phyloP scores from a whole-genome alignment of 2,113 vertebrate genomes.

The Petroica traversi region DNA sequence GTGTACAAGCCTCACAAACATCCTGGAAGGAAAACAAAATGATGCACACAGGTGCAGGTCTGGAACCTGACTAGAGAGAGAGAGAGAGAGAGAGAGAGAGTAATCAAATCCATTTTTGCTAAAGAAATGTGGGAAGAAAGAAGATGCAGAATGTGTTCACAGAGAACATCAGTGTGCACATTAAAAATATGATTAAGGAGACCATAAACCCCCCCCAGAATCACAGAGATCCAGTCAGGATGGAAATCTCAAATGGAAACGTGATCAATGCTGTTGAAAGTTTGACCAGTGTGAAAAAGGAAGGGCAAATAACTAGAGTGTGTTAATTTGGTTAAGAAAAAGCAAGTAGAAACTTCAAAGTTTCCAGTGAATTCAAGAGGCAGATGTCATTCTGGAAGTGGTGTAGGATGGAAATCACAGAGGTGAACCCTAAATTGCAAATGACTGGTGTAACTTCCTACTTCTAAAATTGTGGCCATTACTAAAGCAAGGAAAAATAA shows the following conservation, averaged over 20 bases:
- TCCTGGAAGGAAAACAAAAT: neutral
- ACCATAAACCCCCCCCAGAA: too few relatives aligned
- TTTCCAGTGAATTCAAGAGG: neutral
- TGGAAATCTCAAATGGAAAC: neutral
- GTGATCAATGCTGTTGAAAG: accelerated
- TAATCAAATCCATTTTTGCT: neutral
- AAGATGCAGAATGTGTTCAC: neutral
- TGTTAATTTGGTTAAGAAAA: neutral
- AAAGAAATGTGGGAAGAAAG: neutral
- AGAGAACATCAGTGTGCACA: accelerated
- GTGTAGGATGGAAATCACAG: neutral
- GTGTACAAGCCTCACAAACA: neutral
- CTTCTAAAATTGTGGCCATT: neutral
- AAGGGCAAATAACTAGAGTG: neutral
- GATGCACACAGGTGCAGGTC: neutral
- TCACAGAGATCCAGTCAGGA: neutral
- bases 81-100: neutral
- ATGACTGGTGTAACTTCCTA: neutral
- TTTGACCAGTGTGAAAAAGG: neutral
- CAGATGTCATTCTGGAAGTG: neutral
- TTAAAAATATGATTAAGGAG: neutral
- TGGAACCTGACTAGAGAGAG: neutral
- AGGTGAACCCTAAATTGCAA: neutral
- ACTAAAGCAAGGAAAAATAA: neutral
- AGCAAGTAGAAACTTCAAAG: neutral